Conservation (phyloP, 2,888 invertebrate species). For the Pollenia labialis region DNA sequence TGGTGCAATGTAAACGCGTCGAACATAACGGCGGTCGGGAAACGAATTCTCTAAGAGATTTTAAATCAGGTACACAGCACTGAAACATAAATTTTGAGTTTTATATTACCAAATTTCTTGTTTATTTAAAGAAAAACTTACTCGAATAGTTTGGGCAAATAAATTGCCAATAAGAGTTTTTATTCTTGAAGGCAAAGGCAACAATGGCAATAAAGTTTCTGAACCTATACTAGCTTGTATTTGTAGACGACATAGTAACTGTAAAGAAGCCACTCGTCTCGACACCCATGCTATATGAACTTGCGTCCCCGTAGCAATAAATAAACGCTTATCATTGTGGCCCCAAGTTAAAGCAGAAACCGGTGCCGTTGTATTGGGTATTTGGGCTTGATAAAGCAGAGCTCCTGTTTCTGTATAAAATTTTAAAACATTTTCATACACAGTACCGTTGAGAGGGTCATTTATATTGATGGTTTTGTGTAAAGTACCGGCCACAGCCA, state of each 20-base stretch:
- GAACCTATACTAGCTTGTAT: conserved; percentile 90
- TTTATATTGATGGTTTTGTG: conserved; percentile 79
- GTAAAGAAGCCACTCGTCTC: conserved; percentile 94
- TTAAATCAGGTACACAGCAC: conserved; percentile 97
- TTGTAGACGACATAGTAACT: conserved; percentile 93
- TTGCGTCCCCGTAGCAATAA: conserved; percentile 95
- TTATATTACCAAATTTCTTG: no score
- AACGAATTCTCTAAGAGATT: conserved; percentile 95
- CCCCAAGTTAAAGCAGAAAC: conserved; percentile 99
- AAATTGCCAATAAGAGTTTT: conserved; percentile 93
- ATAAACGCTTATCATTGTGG: conserved; percentile 97
- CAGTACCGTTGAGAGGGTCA: conserved; percentile 83
- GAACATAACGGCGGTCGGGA: conserved; percentile 94
- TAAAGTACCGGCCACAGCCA: conserved; percentile 94
- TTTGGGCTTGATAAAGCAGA: conserved; percentile 91
- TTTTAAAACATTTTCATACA: conserved; percentile 93
- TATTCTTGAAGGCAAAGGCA: conserved; percentile 95
- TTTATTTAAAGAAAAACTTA: conserved; percentile 83
- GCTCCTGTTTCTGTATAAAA: conserved; percentile 95
- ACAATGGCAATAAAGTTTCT: conserved; percentile 89
- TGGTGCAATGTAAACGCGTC: conserved; percentile 97
- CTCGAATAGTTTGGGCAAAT: conserved; percentile 97
- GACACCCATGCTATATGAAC: conserved; percentile 97
- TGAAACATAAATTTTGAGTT: conserved; percentile 80
- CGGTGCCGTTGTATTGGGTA: conserved; percentile 90